A percentile compares a stretch with the other conserved stretches of the same genome.
Conservation (phyloP, 2,797 vertebrate species). For the Streptopelia turtur region DNA sequence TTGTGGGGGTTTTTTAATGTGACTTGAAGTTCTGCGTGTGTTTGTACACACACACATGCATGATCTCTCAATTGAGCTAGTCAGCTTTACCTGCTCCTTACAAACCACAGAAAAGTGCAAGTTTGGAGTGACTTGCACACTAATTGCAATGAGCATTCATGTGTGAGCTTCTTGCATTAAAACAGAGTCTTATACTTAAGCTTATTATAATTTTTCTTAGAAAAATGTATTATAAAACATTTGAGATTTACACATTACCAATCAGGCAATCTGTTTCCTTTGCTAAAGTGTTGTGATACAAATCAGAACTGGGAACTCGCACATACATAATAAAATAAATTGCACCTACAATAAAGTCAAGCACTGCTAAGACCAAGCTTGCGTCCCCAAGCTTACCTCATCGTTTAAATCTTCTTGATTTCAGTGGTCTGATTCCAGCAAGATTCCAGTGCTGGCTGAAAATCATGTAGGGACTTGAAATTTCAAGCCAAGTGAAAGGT, state of each 20-base stretch:
- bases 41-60: fast-evolving
- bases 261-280: neutral
- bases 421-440: neutral
- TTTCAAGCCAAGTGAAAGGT: neutral
- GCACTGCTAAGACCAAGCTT: neutral
- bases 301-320: neutral
- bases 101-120: neutral
- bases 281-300: neutral
- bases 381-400: neutral
- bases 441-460: neutral
- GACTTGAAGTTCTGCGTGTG: neutral
- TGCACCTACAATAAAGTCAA: neutral
- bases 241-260: neutral
- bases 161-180: neutral
- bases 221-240: neutral
- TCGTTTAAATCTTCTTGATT: neutral
- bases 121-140: neutral
- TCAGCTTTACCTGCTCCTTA: neutral
- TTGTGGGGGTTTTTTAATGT: neutral
- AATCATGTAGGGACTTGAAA: neutral
- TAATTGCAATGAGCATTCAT: neutral
- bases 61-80: neutral
- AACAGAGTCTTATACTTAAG: neutral
- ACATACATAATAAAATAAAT: neutral
- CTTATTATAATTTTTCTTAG: neutral